Base-by-base conservation (phyloP, 1,140 invertebrate genomes). In the Drosophila pandora region DNA sequence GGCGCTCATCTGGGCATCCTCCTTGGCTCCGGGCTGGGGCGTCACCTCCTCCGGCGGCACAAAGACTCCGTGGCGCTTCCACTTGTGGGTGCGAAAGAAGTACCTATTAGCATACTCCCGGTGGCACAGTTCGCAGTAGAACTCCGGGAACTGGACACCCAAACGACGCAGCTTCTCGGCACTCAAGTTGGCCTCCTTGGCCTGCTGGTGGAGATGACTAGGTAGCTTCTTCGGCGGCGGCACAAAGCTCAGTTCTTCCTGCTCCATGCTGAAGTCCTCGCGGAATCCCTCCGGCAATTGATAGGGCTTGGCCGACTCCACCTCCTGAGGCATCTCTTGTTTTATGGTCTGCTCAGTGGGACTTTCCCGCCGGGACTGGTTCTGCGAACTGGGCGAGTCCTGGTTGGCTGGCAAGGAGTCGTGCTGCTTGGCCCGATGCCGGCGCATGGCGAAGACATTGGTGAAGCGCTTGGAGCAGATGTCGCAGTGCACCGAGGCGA, bases 91-190 rank as follows among this genome's bases (percentile, higher is more conserved):
- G 30, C 96, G 94, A 17, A 99, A 92, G 90, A 98, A 98, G 88
- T 98, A 98, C 89, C 98, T 98, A 91, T 98, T 99, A 92, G 96
- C 97, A 91, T 98, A 97, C 92, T 98, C 97, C 91, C 98, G 98
- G 89, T 96, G 96, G 90, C 98, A 99, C 48, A 98, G 95, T 85
- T 98, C 97, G 92, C 97, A 99, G 90, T 98, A 98, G 10, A 96
- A 96, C 78, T 97, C 96, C 2, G 96, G 95, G 91, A 97, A 97
- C 68, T 96, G 95, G 0, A 97, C 95, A 8, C 96, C 96, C 28
- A 97, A 92, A 61, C 95, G 94, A 2, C 95, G 93, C 9, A 97
- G 92, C 21, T 94, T 94, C 50, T 96, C 96, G 1, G 92, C 92
- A 79, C 94, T 93, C 79, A 96, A 94, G 71, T 95, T 94, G 0